These are phyloP conservation scores for Rhabdornis inornatus DNA, from an alignment of 2,113 vertebrate species.

Conservation along the genomic window DNA sequence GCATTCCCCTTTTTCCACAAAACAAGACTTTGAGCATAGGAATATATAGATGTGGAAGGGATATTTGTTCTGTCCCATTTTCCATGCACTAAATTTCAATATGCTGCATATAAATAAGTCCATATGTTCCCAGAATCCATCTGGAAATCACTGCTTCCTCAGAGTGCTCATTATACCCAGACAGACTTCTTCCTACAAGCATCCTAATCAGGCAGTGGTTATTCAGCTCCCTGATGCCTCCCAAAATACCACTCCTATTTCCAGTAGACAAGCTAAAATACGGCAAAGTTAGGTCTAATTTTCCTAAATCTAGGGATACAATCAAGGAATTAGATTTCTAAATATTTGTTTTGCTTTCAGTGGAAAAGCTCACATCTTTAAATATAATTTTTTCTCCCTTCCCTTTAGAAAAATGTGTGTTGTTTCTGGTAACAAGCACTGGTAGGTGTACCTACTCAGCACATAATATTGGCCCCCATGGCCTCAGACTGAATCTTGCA, in stretches of 20 bases:
- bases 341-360: neutral
- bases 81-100: neutral
- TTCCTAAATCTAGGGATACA: neutral
- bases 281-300: neutral
- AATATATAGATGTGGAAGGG: neutral
- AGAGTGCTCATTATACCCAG: neutral
- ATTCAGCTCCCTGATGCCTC: neutral
- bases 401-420: accelerated
- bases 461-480: accelerated
- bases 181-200: neutral
- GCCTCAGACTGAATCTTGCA: neutral
- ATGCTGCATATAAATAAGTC: neutral
- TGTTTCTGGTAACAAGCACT: neutral
- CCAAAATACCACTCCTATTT: neutral
- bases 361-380: neutral
- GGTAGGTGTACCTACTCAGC: neutral
- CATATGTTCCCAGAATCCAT: neutral
- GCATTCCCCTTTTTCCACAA: neutral
- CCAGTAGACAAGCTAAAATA: neutral
- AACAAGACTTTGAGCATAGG: neutral
- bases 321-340: neutral
- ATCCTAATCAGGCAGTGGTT: neutral
- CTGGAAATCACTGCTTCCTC: neutral
- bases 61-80: neutral
- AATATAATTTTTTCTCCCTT: neutral